Base-by-base conservation (phyloP, 2,888 invertebrate genomes). In the Phanerotoma sp. region DNA sequence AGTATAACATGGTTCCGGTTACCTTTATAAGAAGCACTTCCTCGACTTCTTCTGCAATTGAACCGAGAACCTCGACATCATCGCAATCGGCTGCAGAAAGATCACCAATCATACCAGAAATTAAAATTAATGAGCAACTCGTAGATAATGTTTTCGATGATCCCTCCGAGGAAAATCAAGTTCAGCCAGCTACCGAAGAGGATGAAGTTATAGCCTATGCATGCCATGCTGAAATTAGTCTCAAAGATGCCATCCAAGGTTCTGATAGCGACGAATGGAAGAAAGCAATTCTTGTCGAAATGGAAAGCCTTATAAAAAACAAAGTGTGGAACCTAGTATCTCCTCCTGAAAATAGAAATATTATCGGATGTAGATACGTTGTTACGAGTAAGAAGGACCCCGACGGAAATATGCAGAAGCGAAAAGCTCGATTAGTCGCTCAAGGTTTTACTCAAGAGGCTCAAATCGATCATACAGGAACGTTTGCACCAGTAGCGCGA, bases 261-360 rank as follows among this genome's bases (percentile, higher is more conserved):
- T 32, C 56, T 7, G 53, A 62, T 7, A 51, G 52, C 1, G 16
- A 25, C 3, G 60, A 61, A 20, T 64, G 62, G 62, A 46, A 41
- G 7, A 28, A 49, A 2, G 63, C 63, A 3, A 66, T 66, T 10
- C 52, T 11, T 7, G 32, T 16, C 1, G 67, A 66, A 44, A 46
- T 64, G 15, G 33, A 50, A 15, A 54, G 61, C 4, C 54, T 65
- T 2, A 11, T 65, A 4, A 60, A 61, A 40, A 64, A 65, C 18
- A 53, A 64, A 11, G 64, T 62, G 1, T 68, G 63, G 66, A 48
- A 15, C 5, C 32, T 66, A 2, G 62, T 62, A 3, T 48, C 57
- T 13, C 49, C 51, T 9, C 62, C 62, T 5, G 30, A 32, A 13
- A 49, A 58, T n/a, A 11, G 25, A n/a, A 45, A 53, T 6, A 42